A percentile compares a stretch with the other conserved stretches of the same genome.
These are phyloP conservation scores for Caranx melampygus DNA, from an alignment of 2,113 vertebrate genomes.

Conservation along the genomic window DNA sequence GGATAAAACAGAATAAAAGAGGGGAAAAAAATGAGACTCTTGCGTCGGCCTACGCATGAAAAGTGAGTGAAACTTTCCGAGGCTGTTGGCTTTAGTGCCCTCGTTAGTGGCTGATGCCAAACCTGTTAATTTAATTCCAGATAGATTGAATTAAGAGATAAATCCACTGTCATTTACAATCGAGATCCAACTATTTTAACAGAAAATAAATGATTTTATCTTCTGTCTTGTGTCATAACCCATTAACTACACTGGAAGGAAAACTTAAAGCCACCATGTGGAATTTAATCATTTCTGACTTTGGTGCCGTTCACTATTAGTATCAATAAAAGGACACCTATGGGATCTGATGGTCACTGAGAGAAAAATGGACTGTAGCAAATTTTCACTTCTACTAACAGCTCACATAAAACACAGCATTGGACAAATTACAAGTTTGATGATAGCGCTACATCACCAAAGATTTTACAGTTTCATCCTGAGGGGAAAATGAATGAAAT, in stretches of 20 bases:
- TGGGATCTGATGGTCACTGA: neutral
- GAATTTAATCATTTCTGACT: neutral
- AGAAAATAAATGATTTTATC: neutral
- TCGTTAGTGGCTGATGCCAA: neutral
- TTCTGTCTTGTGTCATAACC: neutral
- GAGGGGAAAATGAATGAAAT: too few species aligned
- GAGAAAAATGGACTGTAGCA: neutral
- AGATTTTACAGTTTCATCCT: too few species aligned
- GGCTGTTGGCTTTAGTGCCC: neutral
- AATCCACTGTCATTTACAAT: neutral
- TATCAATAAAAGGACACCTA: neutral
- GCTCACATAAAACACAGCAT: neutral
- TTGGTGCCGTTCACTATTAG: neutral
- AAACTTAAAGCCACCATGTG: constrained; percentile 15
- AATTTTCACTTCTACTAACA: neutral
- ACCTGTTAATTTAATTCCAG: neutral
- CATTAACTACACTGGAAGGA: neutral
- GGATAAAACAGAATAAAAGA: neutral
- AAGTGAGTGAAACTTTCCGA: neutral
- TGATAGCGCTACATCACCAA: neutral
- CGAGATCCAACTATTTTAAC: neutral
- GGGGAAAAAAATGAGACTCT: neutral
- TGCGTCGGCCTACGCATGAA: neutral
- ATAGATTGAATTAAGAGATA: neutral
- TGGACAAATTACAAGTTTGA: neutral